Conservation (phyloP, 1,140 invertebrate species). For the Holotrichia oblita region DNA sequence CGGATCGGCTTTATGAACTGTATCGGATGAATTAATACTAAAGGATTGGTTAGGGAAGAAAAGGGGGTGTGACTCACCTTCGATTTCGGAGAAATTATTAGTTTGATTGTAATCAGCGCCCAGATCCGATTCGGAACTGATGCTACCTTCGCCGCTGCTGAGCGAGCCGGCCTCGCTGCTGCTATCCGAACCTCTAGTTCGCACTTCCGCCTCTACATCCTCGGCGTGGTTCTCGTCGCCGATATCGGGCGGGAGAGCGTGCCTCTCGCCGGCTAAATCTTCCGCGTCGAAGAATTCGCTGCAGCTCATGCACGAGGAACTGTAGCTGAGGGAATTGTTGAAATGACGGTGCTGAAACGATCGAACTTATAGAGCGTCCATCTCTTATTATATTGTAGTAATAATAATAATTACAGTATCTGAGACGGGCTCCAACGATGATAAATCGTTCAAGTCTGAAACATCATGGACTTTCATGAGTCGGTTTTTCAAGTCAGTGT, state of each 20-base stretch:
- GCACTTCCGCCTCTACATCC: slow-evolving; percentile 51
- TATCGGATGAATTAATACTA: too few relatives aligned
- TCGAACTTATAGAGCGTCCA: too few relatives aligned
- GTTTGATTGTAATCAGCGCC: slow-evolving; percentile 64
- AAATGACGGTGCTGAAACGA: slow-evolving; percentile 63
- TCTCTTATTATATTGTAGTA: too few relatives aligned
- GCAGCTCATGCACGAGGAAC: slow-evolving; percentile 80
- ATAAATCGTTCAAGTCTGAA: slow-evolving; percentile 68
- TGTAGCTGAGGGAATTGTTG: slow-evolving; percentile 75
- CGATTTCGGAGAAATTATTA: slow-evolving; percentile 53
- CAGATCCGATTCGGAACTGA: slow-evolving; percentile 74
- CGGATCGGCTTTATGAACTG: too few relatives aligned
- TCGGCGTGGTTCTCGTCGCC: slow-evolving; percentile 44
- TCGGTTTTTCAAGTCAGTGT: slow-evolving; percentile 73
- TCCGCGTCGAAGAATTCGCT: slow-evolving; percentile 89
- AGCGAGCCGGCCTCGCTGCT: slow-evolving; percentile 73
- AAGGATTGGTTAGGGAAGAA: too few relatives aligned
- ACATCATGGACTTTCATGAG: slow-evolving; percentile 74
- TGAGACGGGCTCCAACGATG: slow-evolving; percentile 63
- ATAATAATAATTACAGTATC: slow-evolving; percentile 58
- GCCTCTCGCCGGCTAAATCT: slow-evolving; percentile 62
- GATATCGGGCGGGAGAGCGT: not conserved
- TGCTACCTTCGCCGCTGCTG: slow-evolving; percentile 72
- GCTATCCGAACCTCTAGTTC: slow-evolving; percentile 64
- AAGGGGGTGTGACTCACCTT: slow-evolving; percentile 52